These are phyloP conservation scores for Pogonomyrmex californicus DNA, from an alignment of 1,140 invertebrate genomes.

Conservation along the genomic window DNA sequence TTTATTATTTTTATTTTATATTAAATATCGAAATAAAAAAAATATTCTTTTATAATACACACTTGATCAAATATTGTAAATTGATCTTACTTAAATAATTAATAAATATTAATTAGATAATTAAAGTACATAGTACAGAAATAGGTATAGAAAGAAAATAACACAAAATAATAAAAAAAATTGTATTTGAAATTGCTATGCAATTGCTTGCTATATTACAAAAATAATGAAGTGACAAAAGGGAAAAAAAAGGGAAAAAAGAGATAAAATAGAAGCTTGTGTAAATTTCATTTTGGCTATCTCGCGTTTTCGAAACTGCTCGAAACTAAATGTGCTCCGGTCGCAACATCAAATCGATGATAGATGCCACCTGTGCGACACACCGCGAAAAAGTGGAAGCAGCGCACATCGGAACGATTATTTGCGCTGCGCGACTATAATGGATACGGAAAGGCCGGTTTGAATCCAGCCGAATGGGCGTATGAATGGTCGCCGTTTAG, in stretches of 20 bases:
- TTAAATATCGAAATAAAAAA: not conserved
- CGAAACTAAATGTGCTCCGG: constrained; percentile 18
- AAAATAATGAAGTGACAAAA: not conserved
- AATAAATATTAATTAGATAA: not conserved
- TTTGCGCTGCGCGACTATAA: constrained; percentile 84
- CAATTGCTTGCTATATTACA: not conserved
- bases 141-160: not conserved
- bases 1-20: not conserved
- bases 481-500: constrained; percentile 86
- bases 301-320: not conserved
- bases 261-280: not conserved
- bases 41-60: too few relatives aligned
- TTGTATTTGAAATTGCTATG: not conserved
- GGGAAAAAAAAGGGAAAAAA: not conserved
- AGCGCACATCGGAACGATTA: constrained; percentile 81
- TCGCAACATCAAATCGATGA: constrained; percentile 54
- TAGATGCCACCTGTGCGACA: constrained; percentile 69
- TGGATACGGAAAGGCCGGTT: constrained; percentile 85
- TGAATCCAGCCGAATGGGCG: constrained; percentile 85
- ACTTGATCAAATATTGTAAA: too few relatives aligned
- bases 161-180: not conserved
- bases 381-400: constrained; percentile 62
- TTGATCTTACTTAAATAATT: not conserved
- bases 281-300: not conserved
- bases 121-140: not conserved